Conservation (phyloP, 2,888 invertebrate genomes). For the Eilema griseolum region DNA sequence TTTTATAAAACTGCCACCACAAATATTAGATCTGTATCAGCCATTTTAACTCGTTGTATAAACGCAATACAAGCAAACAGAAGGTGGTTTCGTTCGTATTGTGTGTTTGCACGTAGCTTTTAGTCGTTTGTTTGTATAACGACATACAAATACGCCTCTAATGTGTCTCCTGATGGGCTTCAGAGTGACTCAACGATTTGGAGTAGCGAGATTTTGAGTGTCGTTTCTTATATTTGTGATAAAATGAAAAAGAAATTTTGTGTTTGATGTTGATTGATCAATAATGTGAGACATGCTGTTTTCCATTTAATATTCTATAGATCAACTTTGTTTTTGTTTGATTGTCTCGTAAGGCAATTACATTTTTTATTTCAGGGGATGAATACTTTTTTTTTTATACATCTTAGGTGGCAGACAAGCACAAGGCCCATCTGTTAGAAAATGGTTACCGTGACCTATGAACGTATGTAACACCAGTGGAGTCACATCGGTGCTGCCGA, state of each 20-base stretch:
- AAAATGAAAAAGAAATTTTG: background rate
- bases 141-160: slow-evolving; percentile 36
- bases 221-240: background rate
- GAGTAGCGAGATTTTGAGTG: slow-evolving; percentile 7
- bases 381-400: too few relatives aligned
- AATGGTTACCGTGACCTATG: too few relatives aligned
- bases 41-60: slow-evolving; percentile 6
- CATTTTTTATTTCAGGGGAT: too few relatives aligned
- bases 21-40: slow-evolving; percentile 8
- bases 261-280: background rate
- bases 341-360: too few relatives aligned
- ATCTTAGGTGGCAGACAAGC: too few relatives aligned
- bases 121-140: slow-evolving; percentile 43
- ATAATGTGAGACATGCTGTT: background rate
- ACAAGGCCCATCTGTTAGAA: too few relatives aligned
- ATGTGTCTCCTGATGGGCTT: slow-evolving; percentile 33
- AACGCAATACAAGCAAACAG: slow-evolving; percentile 32
- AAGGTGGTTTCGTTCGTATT: slow-evolving; percentile 30
- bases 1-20: background rate
- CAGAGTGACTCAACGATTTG: slow-evolving; percentile 6
- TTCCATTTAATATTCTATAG: background rate
- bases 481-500: too few relatives aligned
- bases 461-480: too few relatives aligned
- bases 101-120: slow-evolving; percentile 53
- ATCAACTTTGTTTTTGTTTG: too few relatives aligned